Evolutionary conservation across 2,113 vertebrate species (phyloP), one percentile per base, ranked within the genome.

Genomic region (Aspidoscelis tigris): DNA sequence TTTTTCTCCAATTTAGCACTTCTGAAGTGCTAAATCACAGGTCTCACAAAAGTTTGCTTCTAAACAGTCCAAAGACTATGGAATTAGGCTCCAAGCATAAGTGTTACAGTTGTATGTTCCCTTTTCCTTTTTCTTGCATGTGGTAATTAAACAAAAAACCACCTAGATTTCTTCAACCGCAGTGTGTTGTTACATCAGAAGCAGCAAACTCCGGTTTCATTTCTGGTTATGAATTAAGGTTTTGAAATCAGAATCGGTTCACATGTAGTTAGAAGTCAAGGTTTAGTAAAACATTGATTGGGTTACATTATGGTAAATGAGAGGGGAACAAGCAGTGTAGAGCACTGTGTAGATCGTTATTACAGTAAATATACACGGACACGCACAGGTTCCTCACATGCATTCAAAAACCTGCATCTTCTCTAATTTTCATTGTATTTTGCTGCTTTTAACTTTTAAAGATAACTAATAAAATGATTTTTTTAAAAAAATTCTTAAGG

Each of bases 381-480:
- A 33, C 33, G 1, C 8, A 50, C 47, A 50, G 47, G 47, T 5
- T 7, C 43, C 24, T 5, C 11, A 4, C 0, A 0, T 26, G 53
- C 22, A 22, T 44, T 71, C 26, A 0, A 3, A 89, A 26, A 6
- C 0, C 22, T 11, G 39, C 4, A 68, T 78, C 71, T 80, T 76
- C 41, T 6, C 14, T 39, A 53, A 18, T 75, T 74, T 22, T 66
- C 47, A 33, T 65, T 82, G 26, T 44, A 82, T 82, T 73, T 70
- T 82, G 24, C 73, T 72, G 43, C 20, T 58, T 41, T 33, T 72
- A 73, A 64, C 7, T 18, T 73, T 61, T 11, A 7, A 8, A n/a
- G 53, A 70, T 20, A n/a, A 81, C 18, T 50, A 18, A 61, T 3
- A 61, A 61, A 3, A 18, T 61, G 4, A 18, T 61, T 61, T 61